Percentiles rank a stretch among this genome's conserved stretches.
Conservation (phyloP, 2,113 vertebrate species). For the Campylomormyrus tamandua region DNA sequence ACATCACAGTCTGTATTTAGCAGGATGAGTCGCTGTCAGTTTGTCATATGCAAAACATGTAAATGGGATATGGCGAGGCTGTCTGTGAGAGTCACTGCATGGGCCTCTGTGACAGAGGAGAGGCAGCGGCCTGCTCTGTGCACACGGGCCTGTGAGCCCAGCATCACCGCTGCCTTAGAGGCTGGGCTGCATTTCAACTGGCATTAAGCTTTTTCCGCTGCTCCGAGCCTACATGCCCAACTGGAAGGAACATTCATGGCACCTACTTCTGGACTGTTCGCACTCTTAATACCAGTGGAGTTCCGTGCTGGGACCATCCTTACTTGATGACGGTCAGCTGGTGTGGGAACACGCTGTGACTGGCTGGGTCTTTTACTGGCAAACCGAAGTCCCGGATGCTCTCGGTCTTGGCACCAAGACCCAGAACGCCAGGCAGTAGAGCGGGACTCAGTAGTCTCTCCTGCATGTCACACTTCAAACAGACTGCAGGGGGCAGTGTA, state of each 20-base stretch:
- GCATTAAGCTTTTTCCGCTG: neutral
- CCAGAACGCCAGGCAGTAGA: conserved; percentile 58
- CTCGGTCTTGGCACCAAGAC: conserved; percentile 58
- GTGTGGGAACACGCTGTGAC: conserved; percentile 46
- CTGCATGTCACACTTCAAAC: conserved; percentile 86
- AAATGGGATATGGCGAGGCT: conserved; percentile 26
- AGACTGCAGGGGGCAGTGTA: conserved; percentile 56
- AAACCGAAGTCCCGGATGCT: conserved; percentile 52
- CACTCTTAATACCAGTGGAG: neutral
- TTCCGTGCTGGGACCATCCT: conserved; percentile 18
- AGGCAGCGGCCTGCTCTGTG: neutral
- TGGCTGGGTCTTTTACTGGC: conserved; percentile 55
- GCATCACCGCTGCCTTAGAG: neutral
- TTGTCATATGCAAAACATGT: conserved; percentile 41
- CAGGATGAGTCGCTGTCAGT: conserved; percentile 1
- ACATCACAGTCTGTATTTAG: neutral
- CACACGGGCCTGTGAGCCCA: neutral
- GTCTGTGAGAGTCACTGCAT: neutral
- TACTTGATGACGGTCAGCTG: conserved; percentile 73
- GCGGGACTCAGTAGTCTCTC: conserved; percentile 80
- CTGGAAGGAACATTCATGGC: neutral
- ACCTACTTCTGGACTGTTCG: neutral
- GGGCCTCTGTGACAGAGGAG: neutral
- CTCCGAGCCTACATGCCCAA: neutral
- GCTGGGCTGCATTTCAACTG: neutral